Evolutionary conservation across 2,888 invertebrate species (phyloP).

Genomic region (Lottia scabra): DNA sequence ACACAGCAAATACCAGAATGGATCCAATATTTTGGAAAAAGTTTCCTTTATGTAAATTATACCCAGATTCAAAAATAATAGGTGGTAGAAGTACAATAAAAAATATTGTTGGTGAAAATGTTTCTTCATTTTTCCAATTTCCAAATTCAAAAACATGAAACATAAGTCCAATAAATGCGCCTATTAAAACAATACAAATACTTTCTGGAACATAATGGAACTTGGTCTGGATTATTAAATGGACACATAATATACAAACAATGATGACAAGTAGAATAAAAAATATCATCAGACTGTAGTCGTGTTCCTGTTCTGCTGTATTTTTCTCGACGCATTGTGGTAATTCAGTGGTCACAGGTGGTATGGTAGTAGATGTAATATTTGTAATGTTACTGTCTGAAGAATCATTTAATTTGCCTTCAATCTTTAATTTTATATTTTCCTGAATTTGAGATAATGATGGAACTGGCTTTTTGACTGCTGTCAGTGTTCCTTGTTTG

Average conservation of each 20-base stretch:
- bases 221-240: constrained; percentile 93
- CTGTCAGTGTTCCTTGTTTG: too few species aligned
- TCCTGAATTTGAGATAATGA: too few species aligned
- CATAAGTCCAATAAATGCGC: constrained; percentile 90
- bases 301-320: constrained; percentile 93
- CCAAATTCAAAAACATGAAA: constrained; percentile 87
- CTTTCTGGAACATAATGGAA: constrained; percentile 98
- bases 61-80: constrained; percentile 99
- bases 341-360: neutral
- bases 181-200: constrained; percentile 95
- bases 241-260: constrained; percentile 92
- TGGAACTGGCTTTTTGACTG: too few species aligned
- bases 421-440: too few species aligned
- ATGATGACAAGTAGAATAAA: constrained; percentile 85
- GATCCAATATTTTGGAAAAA: constrained; percentile 96
- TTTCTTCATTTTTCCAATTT: constrained; percentile 96
- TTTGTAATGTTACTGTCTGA: neutral
- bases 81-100: constrained; percentile 96
- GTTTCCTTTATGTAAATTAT: constrained; percentile 92
- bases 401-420: neutral
- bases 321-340: constrained; percentile 76
- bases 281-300: constrained; percentile 96
- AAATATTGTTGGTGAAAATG: constrained; percentile 97
- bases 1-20: constrained; percentile 95
- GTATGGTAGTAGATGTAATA: neutral